Conservation (phyloP, 2,113 vertebrate species). For the Equus przewalskii region DNA sequence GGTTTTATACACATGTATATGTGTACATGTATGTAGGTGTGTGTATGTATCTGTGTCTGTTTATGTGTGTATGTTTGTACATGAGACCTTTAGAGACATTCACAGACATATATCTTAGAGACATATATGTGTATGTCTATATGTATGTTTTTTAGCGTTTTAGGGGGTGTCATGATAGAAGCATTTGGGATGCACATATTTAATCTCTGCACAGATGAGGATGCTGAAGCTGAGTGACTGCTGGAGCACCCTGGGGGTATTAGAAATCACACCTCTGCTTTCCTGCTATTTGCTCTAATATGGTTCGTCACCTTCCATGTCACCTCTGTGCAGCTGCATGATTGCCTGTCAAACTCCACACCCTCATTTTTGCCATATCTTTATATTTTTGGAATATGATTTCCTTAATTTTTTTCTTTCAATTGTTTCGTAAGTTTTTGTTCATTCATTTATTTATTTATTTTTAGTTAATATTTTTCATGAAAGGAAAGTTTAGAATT, state of each 20-base stretch:
- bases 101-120: background rate
- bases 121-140: background rate
- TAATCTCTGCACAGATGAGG: background rate
- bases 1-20: background rate
- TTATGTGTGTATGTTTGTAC: background rate
- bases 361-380: background rate
- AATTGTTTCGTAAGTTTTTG: background rate
- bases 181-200: background rate
- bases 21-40: background rate
- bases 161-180: background rate
- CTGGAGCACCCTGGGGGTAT: background rate
- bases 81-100: background rate
- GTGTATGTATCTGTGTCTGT: background rate
- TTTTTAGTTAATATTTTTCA: conserved; percentile 25
- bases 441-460: background rate
- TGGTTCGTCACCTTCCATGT: background rate
- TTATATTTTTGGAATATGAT: background rate
- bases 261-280: background rate
- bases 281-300: rapidly evolving
- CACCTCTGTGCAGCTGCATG: rapidly evolving
- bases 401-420: background rate
- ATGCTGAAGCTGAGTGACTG: background rate
- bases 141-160: background rate
- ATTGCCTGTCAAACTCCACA: background rate
- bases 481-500: background rate